Evolutionary conservation across 1,140 invertebrate genomes (phyloP), one percentile per base, ranked within the genome.

Genomic region (Tetranychus cinnabarinus): DNA sequence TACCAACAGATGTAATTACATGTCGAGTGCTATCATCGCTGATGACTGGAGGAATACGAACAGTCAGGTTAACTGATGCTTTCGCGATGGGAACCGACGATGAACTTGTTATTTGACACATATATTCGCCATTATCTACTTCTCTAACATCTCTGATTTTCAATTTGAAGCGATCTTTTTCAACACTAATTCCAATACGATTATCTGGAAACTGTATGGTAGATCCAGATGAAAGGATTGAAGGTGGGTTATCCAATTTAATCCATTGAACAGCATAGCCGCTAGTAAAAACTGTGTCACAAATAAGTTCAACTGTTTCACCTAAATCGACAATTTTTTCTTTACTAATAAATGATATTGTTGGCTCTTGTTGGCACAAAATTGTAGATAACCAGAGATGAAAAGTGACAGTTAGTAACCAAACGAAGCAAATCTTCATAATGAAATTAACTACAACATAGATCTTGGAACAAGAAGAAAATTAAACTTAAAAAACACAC

Each of bases 111-210:
- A 92, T 82, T 72, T 88, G 84, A 68, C 89, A 93, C 58, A 82
- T 80, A 70, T 92, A 92, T 65, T 77, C 79, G 31, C 86, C 88
- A 0, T 86, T 85, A 71, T 93, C 88, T 0, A 86, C 88, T 73
- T 93, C 87, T 76, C 92, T 88, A 59, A 92, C 87, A 68, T 92
- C 87, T 73, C 87, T 88, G n/a, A 92, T 84, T 80, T 86, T 85
- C 52, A 89, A 73, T 7, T 46, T 12, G 15, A n/a, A 33, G 7
- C 45, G 42, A 15, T 42, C 57, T 2, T 23, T 23, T 2, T 31
- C 31, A 12, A 8, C 7, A 33, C 8, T 23, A 83, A 82, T 0
- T 82, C 83, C 0, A 81, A 79, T 2, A 76, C 77, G 13, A 72
- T 91, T 86, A 68, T 83, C 84, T n/a, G 63, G 65, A 59, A 69